Percentiles rank a stretch among this genome's conserved stretches.
phyloP scores from a whole-genome alignment of 2,113 vertebrate genomes.

The Chaetorhynchus papuensis region DNA sequence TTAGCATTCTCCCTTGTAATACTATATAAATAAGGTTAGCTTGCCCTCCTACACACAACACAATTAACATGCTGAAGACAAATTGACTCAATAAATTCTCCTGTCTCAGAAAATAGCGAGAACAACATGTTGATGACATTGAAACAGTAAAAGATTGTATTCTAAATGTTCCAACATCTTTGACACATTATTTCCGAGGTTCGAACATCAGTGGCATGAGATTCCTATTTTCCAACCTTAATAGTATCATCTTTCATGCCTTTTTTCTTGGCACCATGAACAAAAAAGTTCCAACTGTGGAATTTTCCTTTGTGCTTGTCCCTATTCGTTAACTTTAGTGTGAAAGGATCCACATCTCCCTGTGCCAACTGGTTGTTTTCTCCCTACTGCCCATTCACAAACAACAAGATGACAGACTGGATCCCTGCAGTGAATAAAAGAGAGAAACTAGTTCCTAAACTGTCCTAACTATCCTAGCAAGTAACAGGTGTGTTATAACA shows the following conservation, averaged over 20 bases:
- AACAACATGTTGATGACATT: constrained; percentile 24
- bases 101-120: constrained; percentile 10
- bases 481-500: neutral
- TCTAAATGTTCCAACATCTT: neutral
- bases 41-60: neutral
- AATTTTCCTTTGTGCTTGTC: neutral
- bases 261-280: neutral
- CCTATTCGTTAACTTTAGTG: neutral
- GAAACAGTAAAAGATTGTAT: constrained; percentile 5
- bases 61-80: constrained; percentile 10
- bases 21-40: constrained; percentile 2
- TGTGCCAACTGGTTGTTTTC: neutral
- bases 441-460: neutral
- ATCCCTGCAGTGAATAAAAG: neutral
- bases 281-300: neutral
- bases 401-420: neutral
- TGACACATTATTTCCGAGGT: constrained; percentile 6
- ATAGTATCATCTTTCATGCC: neutral
- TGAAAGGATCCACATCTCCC: neutral
- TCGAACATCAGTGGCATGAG: neutral
- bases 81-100: constrained; percentile 39
- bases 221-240: neutral
- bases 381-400: neutral
- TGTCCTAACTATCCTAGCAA: neutral
- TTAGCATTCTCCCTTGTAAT: neutral